Evolutionary conservation across 2,113 vertebrate species (phyloP).

Genomic region (Chaetura pelagica): DNA sequence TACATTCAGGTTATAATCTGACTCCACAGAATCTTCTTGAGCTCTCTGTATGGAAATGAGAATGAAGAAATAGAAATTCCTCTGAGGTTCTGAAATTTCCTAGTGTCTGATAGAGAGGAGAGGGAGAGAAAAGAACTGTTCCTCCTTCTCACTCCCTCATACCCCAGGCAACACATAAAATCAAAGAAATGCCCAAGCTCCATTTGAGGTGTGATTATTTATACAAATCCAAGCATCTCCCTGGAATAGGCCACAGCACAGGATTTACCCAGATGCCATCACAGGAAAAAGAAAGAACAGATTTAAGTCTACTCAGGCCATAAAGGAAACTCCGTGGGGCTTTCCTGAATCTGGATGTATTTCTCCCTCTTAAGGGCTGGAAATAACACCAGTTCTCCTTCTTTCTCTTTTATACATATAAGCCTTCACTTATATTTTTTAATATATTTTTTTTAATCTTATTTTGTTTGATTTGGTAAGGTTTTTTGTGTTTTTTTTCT

Average conservation of each 20-base stretch:
- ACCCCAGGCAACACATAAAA: not conserved
- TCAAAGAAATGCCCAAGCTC: not conserved
- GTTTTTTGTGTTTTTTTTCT: too few relatives aligned
- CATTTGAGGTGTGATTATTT: not conserved
- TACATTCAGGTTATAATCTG: not conserved
- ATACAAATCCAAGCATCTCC: not conserved
- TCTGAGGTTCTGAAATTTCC: not conserved
- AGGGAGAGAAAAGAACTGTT: not conserved
- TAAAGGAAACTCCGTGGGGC: not conserved
- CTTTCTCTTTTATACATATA: not conserved
- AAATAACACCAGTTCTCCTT: not conserved
- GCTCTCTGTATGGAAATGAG: not conserved
- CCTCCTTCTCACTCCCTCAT: not conserved
- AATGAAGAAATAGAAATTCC: not conserved
- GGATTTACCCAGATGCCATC: not conserved
- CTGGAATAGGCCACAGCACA: not conserved
- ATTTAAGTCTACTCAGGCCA: not conserved
- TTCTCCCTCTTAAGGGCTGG: not conserved
- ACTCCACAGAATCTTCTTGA: not conserved
- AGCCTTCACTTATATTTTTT: accelerated
- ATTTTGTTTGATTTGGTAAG: not conserved
- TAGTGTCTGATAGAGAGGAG: not conserved
- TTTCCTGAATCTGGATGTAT: not conserved
- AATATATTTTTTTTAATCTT: not conserved
- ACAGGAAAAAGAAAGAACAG: not conserved